phyloP scores from a whole-genome alignment of 2,113 vertebrate species.

The Mesocricetus auratus region DNA sequence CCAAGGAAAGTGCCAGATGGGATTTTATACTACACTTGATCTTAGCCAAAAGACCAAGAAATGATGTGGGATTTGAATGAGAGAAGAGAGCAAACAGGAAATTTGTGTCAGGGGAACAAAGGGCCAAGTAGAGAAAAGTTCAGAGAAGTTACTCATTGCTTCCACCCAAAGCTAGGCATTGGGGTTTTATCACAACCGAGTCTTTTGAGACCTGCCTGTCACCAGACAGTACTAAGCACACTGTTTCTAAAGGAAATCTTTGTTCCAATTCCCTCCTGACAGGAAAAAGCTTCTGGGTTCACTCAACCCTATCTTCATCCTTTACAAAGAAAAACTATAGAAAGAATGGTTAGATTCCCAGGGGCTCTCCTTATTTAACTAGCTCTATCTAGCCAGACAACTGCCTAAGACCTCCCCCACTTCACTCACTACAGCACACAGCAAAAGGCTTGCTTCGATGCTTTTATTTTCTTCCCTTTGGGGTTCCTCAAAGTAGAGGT shows the following conservation, averaged over 20 bases:
- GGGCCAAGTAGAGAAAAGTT: constrained; percentile 65
- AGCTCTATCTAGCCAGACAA: constrained; percentile 57
- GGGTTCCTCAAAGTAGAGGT: constrained; percentile 75
- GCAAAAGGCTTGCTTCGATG: constrained; percentile 52
- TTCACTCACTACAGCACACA: constrained; percentile 35
- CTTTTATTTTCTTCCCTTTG: constrained; percentile 73
- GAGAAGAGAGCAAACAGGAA: constrained; percentile 58
- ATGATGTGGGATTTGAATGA: constrained; percentile 52
- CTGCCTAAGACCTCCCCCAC: constrained; percentile 45
- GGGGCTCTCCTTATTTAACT: constrained; percentile 72
- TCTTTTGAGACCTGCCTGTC: constrained; percentile 74
- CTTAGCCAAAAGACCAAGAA: too few relatives aligned
- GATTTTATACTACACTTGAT: too few relatives aligned
- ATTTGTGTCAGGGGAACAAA: constrained; percentile 58
- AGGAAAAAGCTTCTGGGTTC: constrained; percentile 77
- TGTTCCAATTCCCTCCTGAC: constrained; percentile 77
- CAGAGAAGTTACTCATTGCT: constrained; percentile 63
- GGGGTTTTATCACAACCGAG: constrained; percentile 55
- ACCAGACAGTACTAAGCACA: constrained; percentile 72
- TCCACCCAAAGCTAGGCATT: not conserved
- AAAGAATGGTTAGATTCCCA: constrained; percentile 68
- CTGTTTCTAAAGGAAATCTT: constrained; percentile 77
- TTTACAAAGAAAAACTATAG: constrained; percentile 78
- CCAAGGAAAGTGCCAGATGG: constrained; percentile 31
- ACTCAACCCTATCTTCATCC: constrained; percentile 79